Percentiles rank a stretch among this genome's conserved stretches.
Conservation (phyloP, 2,113 vertebrate species). For the Neogobius melanostomus region DNA sequence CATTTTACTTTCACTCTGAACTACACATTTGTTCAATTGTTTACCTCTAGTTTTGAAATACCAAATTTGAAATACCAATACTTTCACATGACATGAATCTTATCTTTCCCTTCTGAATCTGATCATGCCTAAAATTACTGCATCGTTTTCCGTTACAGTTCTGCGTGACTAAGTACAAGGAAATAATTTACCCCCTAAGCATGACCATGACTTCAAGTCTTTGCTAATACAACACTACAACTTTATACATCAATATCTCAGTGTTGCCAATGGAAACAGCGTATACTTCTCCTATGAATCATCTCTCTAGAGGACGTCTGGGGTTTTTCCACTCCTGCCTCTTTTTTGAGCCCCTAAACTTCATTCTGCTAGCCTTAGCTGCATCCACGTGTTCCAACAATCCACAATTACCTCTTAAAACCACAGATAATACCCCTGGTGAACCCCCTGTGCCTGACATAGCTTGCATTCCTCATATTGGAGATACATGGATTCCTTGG, state of each 20-base stretch:
- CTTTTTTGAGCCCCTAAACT: conserved; percentile 16
- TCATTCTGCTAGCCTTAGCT: neutral
- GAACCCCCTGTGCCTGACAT: conserved; percentile 38
- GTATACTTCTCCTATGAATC: conserved; percentile 39
- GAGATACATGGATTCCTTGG: conserved; percentile 41
- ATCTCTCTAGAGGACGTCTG: conserved; percentile 42
- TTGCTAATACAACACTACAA: neutral
- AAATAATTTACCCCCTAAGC: neutral
- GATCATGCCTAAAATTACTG: neutral
- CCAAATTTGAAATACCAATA: neutral
- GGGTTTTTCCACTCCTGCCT: conserved; percentile 21
- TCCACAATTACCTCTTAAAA: neutral
- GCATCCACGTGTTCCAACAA: conserved; percentile 16
- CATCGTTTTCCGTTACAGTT: neutral
- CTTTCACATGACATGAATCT: neutral
- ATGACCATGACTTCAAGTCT: neutral
- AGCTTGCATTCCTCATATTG: conserved; percentile 63
- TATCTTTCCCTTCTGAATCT: neutral
- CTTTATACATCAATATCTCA: neutral
- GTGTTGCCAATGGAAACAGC: conserved; percentile 29
- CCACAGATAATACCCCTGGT: neutral
- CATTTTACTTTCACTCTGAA: neutral
- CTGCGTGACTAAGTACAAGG: neutral
- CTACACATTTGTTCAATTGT: neutral
- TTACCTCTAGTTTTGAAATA: neutral